Conservation (phyloP, 2,797 vertebrate genomes). For the Enteromius fasciolatus region DNA sequence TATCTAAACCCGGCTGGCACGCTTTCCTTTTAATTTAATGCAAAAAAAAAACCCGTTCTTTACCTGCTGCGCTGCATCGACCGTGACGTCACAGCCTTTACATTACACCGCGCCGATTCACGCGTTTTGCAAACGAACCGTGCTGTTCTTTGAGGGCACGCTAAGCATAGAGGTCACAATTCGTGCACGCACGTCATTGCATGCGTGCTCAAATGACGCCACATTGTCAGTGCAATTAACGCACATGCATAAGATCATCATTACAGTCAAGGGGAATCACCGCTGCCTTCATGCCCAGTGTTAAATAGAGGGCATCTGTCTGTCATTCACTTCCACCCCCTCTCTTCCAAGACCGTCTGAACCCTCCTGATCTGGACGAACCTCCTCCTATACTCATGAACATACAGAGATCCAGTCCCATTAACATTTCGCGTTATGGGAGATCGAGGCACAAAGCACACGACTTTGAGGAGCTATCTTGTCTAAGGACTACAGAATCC, state of each 20-base stretch:
- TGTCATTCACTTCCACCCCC: constrained; percentile 19
- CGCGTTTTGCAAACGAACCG: neutral
- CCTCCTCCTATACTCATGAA: constrained; percentile 93
- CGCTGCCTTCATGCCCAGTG: constrained; percentile 34
- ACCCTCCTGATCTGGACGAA: constrained; percentile 67
- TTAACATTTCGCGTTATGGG: constrained; percentile 98
- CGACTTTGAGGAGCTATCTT: constrained; percentile 96
- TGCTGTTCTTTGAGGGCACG: neutral
- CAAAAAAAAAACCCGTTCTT: neutral
- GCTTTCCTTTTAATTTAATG: constrained; percentile 27
- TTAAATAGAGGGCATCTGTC: constrained; percentile 38
- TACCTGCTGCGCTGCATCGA: constrained; percentile 23
- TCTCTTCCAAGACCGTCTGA: constrained; percentile 14
- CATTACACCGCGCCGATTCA: neutral
- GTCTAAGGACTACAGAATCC: constrained; percentile 91
- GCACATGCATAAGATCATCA: neutral
- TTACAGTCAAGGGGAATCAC: constrained; percentile 24
- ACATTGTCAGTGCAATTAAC: constrained; percentile 15
- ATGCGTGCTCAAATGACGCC: constrained; percentile 16
- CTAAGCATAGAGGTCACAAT: constrained; percentile 14
- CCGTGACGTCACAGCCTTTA: constrained; percentile 38
- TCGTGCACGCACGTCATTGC: constrained; percentile 21
- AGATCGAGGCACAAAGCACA: constrained; percentile 97
- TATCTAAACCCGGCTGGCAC: constrained; percentile 62
- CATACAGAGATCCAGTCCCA: constrained; percentile 99